These are phyloP conservation scores for Rhynchonycteris naso DNA, from an alignment of 2,797 vertebrate species.

Conservation along the genomic window DNA sequence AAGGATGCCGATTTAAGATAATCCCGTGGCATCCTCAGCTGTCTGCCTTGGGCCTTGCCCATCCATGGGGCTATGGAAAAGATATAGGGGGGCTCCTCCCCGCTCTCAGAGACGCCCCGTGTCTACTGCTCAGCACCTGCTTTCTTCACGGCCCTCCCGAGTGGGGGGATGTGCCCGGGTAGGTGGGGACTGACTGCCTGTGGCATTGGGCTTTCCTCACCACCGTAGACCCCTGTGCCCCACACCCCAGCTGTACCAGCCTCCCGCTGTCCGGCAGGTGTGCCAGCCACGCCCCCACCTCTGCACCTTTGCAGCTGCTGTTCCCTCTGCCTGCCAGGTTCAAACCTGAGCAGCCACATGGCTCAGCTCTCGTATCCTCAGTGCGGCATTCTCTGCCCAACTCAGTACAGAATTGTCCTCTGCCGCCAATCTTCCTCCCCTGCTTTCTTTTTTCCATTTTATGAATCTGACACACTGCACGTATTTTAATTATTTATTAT, in stretches of 20 bases:
- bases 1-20: background rate
- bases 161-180: background rate
- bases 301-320: background rate
- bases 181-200: background rate
- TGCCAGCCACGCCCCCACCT: background rate
- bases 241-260: too few species aligned
- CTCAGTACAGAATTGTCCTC: too few species aligned
- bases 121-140: background rate
- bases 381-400: background rate
- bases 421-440: background rate
- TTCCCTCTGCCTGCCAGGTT: background rate
- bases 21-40: background rate
- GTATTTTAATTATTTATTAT: background rate
- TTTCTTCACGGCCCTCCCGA: rapidly evolving
- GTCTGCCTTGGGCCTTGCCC: background rate
- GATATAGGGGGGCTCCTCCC: background rate
- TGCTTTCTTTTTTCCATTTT: background rate
- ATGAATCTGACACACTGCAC: background rate
- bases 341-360: rapidly evolving
- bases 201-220: background rate
- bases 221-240: too few species aligned
- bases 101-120: background rate
- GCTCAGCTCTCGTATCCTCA: background rate
- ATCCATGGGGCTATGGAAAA: rapidly evolving
- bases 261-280: background rate